phyloP scores from a whole-genome alignment of 2,797 vertebrate species.

The Pangasius krempfi region DNA sequence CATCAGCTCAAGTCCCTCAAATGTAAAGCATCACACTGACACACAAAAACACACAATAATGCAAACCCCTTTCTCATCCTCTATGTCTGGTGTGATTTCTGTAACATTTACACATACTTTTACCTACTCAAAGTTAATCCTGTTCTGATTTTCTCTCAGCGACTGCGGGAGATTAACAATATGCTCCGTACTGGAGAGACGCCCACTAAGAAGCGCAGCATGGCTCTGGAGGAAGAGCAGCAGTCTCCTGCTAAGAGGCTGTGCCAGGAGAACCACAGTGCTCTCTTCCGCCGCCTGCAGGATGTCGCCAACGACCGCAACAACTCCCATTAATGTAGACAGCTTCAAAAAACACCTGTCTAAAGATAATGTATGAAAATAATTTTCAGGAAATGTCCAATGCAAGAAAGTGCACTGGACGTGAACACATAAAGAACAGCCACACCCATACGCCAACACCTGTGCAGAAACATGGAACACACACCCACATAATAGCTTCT shows the following conservation, averaged over 20 bases:
- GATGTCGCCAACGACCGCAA: conserved; percentile 92
- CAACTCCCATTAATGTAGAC: conserved; percentile 79
- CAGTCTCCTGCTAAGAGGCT: conserved; percentile 87
- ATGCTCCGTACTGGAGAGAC: conserved; percentile 93
- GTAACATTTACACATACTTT: background rate
- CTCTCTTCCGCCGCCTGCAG: conserved; percentile 85
- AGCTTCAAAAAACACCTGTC: background rate
- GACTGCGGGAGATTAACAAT: conserved; percentile 91
- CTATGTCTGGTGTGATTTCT: background rate
- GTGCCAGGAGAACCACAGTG: conserved; percentile 88
- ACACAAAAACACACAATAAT: background rate
- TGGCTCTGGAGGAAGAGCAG: conserved; percentile 82
- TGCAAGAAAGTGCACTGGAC: background rate
- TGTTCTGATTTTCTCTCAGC: conserved; percentile 67
- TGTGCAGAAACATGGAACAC: background rate
- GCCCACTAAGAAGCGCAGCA: conserved; percentile 87
- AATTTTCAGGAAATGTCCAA: background rate
- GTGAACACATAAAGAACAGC: background rate
- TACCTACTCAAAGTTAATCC: background rate
- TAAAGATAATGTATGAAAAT: background rate
- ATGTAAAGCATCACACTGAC: conserved; percentile 73
- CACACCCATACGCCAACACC: background rate
- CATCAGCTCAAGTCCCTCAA: conserved; percentile 89
- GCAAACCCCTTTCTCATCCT: background rate
- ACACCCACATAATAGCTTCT: background rate